These are phyloP conservation scores for Drosophila nasuta DNA, from an alignment of 1,140 invertebrate species.

Conservation along the genomic window DNA sequence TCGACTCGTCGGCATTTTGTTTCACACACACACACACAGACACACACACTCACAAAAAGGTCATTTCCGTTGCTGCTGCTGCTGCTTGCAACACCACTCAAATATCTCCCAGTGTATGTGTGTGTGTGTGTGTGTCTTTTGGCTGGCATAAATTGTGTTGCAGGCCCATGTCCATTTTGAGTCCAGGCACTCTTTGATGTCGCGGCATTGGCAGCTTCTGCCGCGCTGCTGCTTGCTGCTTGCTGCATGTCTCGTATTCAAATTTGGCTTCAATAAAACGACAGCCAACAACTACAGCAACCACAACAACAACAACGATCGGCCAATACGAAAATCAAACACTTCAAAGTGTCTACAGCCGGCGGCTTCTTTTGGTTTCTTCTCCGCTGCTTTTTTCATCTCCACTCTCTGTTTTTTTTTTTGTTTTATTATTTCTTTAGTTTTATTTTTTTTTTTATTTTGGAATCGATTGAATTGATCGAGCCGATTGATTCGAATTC, in stretches of 20 bases:
- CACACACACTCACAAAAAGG: slow-evolving; percentile 68
- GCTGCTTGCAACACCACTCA: slow-evolving; percentile 36
- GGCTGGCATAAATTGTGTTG: slow-evolving; percentile 77
- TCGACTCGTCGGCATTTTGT: slow-evolving; percentile 74
- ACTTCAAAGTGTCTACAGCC: slow-evolving; percentile 77
- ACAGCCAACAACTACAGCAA: slow-evolving; percentile 70
- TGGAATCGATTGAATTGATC: slow-evolving; percentile 11
- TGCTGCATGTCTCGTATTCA: slow-evolving; percentile 75
- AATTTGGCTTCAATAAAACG: slow-evolving; percentile 83
- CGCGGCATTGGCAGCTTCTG: slow-evolving; percentile 60
- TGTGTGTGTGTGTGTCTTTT: slow-evolving; percentile 35
- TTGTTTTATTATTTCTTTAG: slow-evolving; percentile 41
- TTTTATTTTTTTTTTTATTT: slow-evolving; percentile 26
- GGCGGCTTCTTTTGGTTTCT: slow-evolving; percentile 74
- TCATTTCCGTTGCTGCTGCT: slow-evolving; percentile 70
- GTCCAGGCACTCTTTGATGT: slow-evolving; percentile 83
- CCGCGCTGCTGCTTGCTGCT: slow-evolving; percentile 33
- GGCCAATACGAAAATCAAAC: slow-evolving; percentile 81
- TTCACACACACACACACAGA: slow-evolving; percentile 37
- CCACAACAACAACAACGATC: slow-evolving; percentile 57
- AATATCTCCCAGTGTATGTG: slow-evolving; percentile 8
- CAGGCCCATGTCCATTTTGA: slow-evolving; percentile 81
- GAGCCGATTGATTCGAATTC: slow-evolving; percentile 51
- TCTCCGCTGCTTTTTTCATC: slow-evolving; percentile 4
- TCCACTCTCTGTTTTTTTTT: background rate